Conservation (phyloP, 1,140 invertebrate genomes). For the Zaprionus davidi region DNA sequence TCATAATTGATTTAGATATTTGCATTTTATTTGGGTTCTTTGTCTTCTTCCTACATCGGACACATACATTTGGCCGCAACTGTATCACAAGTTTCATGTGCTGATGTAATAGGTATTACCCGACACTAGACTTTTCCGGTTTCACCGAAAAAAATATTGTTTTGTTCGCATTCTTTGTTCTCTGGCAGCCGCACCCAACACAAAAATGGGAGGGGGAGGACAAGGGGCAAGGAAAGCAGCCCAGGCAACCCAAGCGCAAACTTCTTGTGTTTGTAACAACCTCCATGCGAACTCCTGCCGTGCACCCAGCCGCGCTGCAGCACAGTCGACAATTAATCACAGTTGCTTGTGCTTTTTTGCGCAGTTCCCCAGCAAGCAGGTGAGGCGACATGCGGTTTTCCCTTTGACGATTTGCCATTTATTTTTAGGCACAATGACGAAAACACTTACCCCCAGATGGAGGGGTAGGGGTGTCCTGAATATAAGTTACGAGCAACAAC, state of each 20-base stretch:
- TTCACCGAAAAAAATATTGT: slow-evolving; percentile 33
- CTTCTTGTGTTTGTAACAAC: neutral
- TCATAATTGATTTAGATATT: slow-evolving; percentile 43
- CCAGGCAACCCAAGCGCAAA: neutral
- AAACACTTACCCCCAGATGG: slow-evolving; percentile 16
- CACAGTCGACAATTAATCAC: slow-evolving; percentile 63
- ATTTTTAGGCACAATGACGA: slow-evolving; percentile 45
- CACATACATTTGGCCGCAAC: neutral
- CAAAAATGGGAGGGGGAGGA: neutral
- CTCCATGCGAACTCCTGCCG: neutral
- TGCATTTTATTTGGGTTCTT: slow-evolving; percentile 23
- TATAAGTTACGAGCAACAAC: slow-evolving; percentile 15
- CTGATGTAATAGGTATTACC: slow-evolving; percentile 71
- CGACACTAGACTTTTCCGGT: slow-evolving; percentile 64
- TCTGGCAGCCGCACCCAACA: slow-evolving; percentile 51
- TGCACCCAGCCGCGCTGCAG: neutral
- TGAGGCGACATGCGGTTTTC: slow-evolving; percentile 15
- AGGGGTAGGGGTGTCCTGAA: neutral
- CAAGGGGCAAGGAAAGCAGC: slow-evolving; percentile 15
- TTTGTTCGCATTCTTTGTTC: slow-evolving; percentile 25
- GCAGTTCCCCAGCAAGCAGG: slow-evolving; percentile 16
- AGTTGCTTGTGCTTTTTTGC: slow-evolving; percentile 50
- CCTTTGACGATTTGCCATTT: slow-evolving; percentile 27
- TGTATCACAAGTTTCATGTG: slow-evolving; percentile 54
- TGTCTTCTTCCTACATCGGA: neutral